Evolutionary conservation across 2,113 vertebrate species (phyloP), one percentile per base, ranked within the genome.

Genomic region (Equus quagga): DNA sequence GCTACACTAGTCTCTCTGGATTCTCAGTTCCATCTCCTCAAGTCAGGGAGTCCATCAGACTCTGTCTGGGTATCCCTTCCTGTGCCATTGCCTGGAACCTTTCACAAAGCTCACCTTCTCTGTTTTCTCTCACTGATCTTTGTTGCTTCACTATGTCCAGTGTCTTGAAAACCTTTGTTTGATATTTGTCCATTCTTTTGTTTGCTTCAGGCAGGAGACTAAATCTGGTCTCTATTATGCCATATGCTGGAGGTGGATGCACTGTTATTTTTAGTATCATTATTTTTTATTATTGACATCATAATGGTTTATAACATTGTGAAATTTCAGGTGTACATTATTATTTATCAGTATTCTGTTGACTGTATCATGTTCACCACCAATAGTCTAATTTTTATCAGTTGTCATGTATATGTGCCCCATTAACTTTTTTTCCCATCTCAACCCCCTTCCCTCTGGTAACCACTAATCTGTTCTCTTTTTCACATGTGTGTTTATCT

Each of bases 91-190:
- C 31, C 49, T 60, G 64, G 76, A 78, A 69, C 49, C 5, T 51
- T 64, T 33, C 24, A 12, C 33, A 82, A 44, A 92, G 11, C 36
- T 73, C 21, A 19, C 12, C 41, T 88, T 83, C 14, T 62, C 23
- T 91, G 41, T 93, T 95, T 93, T 67, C n/a, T 84, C 41, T 72
- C 24, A 33, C 21, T 7, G 17, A 51, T 67, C 58, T 92, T 46
- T 44, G 58, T 64, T 70, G 46, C 36, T 85, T 80, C 7, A 36
- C 86, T 60, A 65, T 88, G 8, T 82, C 33, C 33, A 87, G 8
- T 46, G 6, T 72, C 24, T 95, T 90, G 28, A 78, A 95, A 83
- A 87, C 72, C 6, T 8, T 82, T 92, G 62, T 44, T 92, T 94
- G 54, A 81, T 65, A 95, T 92, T 87, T 93, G 31, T 95, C 44